Evolutionary conservation across 2,797 vertebrate species (phyloP), one percentile per base, ranked within the genome.

Genomic region (Crenuchus spilurus): DNA sequence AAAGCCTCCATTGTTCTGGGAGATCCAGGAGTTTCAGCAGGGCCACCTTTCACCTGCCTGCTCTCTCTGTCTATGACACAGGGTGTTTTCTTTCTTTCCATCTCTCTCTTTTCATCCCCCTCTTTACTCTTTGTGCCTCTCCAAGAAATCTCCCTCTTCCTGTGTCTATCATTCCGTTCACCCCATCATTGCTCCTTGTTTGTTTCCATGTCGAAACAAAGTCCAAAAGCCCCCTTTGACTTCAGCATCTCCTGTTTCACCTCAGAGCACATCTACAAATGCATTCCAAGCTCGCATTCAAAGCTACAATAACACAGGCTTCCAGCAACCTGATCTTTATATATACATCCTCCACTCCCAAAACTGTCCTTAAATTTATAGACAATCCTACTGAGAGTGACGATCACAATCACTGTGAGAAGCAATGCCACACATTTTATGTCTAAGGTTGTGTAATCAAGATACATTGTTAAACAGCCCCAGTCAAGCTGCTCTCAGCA

Each of bases 1-100:
- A 91, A 85, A 77, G 67, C 20, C 18, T n/a, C 22, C 62, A 84
- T 90, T 91, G 86, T 91, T 48, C 13, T 20, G 16, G 4, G 16
- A 33, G 55, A 46, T 55, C 18, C 46, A 52, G 31, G 11, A 6
- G 58, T 67, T 66, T 46, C 63, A 52, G 51, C 48, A 57, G 18
- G 46, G 39, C 28, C 24, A 44, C 63, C 26, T 41, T 49, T 69
- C 44, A 60, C 30, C 63, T 16, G 44, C 46, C 52, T 22, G 11
- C 33, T 18, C 26, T 26, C 55, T 62, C 20, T 30, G n/a, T 62
- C 57, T 62, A 13, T 18, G 42, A 39, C 26, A 20, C 62, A 7
- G 51, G 61, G 30, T 65, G 61, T 76, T 62, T 70, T 24, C 37
- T 68, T 54, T 41, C 28, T 6, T 16, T 61, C 24, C 22, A 11